A percentile compares a stretch with the other conserved stretches of the same genome.
Evolutionary conservation across 2,797 vertebrate genomes (phyloP).

Genomic region (Gadopsis bispinosus): DNA sequence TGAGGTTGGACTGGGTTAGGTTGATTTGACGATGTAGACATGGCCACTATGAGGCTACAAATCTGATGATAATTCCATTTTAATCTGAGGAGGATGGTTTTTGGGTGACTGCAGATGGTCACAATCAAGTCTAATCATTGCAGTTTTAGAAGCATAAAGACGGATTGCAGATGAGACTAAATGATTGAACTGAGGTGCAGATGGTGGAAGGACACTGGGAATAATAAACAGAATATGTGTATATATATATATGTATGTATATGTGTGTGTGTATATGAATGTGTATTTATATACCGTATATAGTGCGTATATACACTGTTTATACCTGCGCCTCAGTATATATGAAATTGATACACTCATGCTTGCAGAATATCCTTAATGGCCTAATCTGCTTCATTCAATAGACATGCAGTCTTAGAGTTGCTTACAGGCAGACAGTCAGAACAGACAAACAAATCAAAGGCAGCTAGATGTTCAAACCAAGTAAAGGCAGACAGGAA

Average conservation of each 20-base stretch:
- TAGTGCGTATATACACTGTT: too few relatives aligned
- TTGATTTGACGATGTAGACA: slow-evolving; percentile 41
- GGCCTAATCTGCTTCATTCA: not conserved
- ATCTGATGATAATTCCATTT: slow-evolving; percentile 33
- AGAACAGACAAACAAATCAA: slow-evolving; percentile 19
- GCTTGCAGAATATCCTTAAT: too few relatives aligned
- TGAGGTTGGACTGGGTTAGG: slow-evolving; percentile 25
- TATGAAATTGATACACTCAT: too few relatives aligned
- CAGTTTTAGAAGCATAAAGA: slow-evolving; percentile 24
- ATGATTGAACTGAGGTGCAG: not conserved
- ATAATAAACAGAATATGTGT: not conserved
- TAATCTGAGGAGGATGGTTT: slow-evolving; percentile 19
- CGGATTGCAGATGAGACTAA: slow-evolving; percentile 21
- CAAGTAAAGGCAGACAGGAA: not conserved
- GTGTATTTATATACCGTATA: too few relatives aligned
- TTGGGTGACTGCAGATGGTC: slow-evolving; percentile 48
- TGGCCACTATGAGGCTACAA: slow-evolving; percentile 11
- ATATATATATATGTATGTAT: too few relatives aligned
- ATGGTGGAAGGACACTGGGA: slow-evolving; percentile 1
- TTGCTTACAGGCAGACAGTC: not conserved
- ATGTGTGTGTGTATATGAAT: too few relatives aligned
- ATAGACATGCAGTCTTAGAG: not conserved
- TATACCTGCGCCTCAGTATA: too few relatives aligned
- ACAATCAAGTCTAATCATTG: slow-evolving; percentile 41
- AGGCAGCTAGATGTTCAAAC: slow-evolving; percentile 13